Evolutionary conservation across 1,140 invertebrate species (phyloP), one percentile per base, ranked within the genome.

Genomic region (Cyclargus thomasi): DNA sequence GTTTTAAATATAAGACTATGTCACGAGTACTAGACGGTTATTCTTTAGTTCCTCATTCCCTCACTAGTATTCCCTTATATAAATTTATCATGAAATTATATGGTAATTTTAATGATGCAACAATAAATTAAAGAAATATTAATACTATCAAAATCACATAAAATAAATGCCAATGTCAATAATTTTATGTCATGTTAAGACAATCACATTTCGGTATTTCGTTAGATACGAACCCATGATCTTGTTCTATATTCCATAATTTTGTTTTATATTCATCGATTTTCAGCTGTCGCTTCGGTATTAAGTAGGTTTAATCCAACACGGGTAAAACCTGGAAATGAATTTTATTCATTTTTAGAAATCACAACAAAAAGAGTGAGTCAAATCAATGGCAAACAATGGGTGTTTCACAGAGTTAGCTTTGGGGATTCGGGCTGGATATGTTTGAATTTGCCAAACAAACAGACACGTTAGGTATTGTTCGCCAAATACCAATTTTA

Each of bases 381-480:
- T 21, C 18, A 84, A 83, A 83, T 83, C 80, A 80, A 83, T 81
- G 81, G 77, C 81, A 81, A 80, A 83, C 81, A 85, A 82, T 80
- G 75, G 67, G 70, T 73, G 74, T 76, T 82, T 76, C 71, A 71
- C 73, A 82, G 79, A 81, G 83, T 83, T 83, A 79, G 77, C 81
- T 77, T 81, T 82, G 77, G 80, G 71, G 67, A 69, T 68, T 70
- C 73, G 71, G 68, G 70, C 70, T 67, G 72, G 81, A 77, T 78
- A 81, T 85, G 80, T 86, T 85, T 86, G 84, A 86, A 79, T 81
- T 84, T 83, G 83, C 80, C 78, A 82, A 74, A 77, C 81, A 82
- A 82, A 85, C 79, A 86, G 65, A 74, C 74, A 77, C 77, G 76
- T 84, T 81, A 78, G 11, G 39, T 47, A 47, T 47, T 47, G 39